phyloP scores from a whole-genome alignment of 2,797 vertebrate genomes.

The Acanthornis magna region DNA sequence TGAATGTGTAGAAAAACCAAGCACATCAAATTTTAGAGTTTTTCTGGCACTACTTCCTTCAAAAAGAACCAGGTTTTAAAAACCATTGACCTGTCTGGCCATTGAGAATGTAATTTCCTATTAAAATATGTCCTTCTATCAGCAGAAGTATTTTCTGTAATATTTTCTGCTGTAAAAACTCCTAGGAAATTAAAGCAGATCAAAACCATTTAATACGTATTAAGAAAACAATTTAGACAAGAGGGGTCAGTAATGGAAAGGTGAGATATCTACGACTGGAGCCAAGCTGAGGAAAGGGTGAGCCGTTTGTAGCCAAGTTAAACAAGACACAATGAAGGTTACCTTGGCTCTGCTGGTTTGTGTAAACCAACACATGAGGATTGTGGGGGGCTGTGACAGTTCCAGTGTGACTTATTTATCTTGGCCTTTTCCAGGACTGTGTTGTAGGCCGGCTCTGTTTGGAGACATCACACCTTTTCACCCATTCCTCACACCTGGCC shows the following conservation, averaged over 20 bases:
- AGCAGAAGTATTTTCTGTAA: slow-evolving; percentile 14
- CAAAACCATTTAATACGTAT: slow-evolving; percentile 26
- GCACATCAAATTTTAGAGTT: not conserved
- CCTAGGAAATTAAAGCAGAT: slow-evolving; percentile 44
- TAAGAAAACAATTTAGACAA: slow-evolving; percentile 42
- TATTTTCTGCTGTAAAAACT: slow-evolving; percentile 21
- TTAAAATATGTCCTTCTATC: slow-evolving; percentile 1
- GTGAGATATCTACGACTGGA: not conserved
- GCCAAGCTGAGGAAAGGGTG: slow-evolving; percentile 25
- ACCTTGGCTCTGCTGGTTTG: not conserved
- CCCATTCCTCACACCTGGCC: slow-evolving; percentile 29
- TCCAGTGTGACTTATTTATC: slow-evolving; percentile 48
- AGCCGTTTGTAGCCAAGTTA: slow-evolving; percentile 17
- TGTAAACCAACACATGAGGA: not conserved
- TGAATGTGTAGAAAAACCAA: not conserved
- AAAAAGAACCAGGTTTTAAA: not conserved
- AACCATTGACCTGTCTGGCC: not conserved
- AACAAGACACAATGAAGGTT: slow-evolving; percentile 40
- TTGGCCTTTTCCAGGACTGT: slow-evolving; percentile 23
- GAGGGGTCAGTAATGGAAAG: slow-evolving; percentile 41
- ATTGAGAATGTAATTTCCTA: not conserved
- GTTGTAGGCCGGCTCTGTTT: slow-evolving; percentile 10
- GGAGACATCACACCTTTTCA: slow-evolving; percentile 68
- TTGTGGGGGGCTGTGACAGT: not conserved
- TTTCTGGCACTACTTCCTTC: not conserved